Evolutionary conservation across 2,113 vertebrate species (phyloP).

Genomic region (Hyperopisus bebe): DNA sequence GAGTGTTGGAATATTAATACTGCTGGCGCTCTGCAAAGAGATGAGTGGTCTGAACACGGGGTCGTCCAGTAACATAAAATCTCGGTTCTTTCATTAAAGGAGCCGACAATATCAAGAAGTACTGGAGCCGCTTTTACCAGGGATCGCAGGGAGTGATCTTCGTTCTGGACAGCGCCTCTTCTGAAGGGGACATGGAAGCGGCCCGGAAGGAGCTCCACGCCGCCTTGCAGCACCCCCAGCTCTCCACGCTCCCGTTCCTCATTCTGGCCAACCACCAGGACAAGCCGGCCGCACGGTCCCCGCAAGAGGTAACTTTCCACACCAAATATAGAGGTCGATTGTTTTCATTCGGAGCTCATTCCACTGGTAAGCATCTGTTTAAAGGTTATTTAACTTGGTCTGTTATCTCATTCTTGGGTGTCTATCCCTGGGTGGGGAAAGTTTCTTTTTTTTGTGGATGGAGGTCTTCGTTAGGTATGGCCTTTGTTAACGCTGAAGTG

Average conservation of each 20-base stretch:
- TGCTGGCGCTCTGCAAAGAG: neutral
- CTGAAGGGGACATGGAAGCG: constrained; percentile 78
- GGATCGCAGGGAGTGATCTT: constrained; percentile 86
- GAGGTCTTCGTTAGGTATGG: constrained; percentile 1
- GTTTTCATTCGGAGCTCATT: neutral
- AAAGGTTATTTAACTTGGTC: constrained; percentile 28
- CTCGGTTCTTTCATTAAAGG: constrained; percentile 56
- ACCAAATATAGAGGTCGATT: constrained; percentile 30
- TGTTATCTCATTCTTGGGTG: constrained; percentile 38
- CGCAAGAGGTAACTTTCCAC: constrained; percentile 73
- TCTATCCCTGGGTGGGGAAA: constrained; percentile 35
- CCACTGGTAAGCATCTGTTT: neutral
- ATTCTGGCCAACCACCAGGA: constrained; percentile 88
- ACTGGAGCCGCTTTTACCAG: constrained; percentile 88
- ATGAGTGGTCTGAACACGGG: neutral
- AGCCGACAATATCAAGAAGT: constrained; percentile 83
- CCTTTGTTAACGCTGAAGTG: constrained; percentile 26
- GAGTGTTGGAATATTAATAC: neutral
- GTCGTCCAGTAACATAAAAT: neutral
- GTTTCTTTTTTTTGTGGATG: constrained; percentile 19
- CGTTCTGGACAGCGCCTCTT: constrained; percentile 81
- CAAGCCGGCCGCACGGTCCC: constrained; percentile 77
- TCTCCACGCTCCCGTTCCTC: constrained; percentile 83
- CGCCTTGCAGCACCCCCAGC: constrained; percentile 80
- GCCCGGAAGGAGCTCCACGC: constrained; percentile 80